phyloP scores from a whole-genome alignment of 2,113 vertebrate genomes.

The Setophaga coronata region DNA sequence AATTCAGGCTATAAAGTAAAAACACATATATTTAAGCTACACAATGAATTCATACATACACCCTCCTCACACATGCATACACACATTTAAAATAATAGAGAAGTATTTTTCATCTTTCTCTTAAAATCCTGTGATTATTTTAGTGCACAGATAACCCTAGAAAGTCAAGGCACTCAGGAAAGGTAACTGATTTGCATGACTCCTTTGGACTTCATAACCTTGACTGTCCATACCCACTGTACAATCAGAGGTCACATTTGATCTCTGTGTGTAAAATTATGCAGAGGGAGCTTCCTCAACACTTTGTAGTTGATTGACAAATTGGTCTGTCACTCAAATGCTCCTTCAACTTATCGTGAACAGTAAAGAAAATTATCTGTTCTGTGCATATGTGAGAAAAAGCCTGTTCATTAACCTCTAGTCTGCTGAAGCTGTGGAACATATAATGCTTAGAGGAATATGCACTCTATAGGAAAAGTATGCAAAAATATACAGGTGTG shows the following conservation, averaged over 20 bases:
- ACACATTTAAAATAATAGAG: background rate
- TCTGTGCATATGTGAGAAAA: conserved; percentile 69
- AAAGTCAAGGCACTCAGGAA: conserved; percentile 11
- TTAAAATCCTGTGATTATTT: conserved; percentile 56
- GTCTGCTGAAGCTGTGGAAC: conserved; percentile 46
- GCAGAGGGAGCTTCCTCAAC: conserved; percentile 64
- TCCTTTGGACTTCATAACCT: conserved; percentile 36
- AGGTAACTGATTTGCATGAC: conserved; percentile 20
- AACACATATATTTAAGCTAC: background rate
- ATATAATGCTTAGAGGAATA: background rate
- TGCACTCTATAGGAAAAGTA: background rate
- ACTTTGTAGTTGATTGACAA: conserved; percentile 74
- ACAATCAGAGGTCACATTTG: conserved; percentile 64
- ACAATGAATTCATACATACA: conserved; percentile 8
- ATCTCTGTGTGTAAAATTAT: conserved; percentile 68
- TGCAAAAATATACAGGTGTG: background rate
- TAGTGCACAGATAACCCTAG: conserved; percentile 52
- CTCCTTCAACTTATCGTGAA: conserved; percentile 71
- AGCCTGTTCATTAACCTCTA: conserved; percentile 67
- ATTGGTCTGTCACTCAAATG: conserved; percentile 77
- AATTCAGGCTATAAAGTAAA: conserved; percentile 38
- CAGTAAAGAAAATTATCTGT: conserved; percentile 76
- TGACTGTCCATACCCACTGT: conserved; percentile 29
- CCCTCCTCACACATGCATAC: background rate
- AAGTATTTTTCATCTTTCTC: background rate